phyloP scores from a whole-genome alignment of 2,113 vertebrate species.

The Hydropotes inermis region DNA sequence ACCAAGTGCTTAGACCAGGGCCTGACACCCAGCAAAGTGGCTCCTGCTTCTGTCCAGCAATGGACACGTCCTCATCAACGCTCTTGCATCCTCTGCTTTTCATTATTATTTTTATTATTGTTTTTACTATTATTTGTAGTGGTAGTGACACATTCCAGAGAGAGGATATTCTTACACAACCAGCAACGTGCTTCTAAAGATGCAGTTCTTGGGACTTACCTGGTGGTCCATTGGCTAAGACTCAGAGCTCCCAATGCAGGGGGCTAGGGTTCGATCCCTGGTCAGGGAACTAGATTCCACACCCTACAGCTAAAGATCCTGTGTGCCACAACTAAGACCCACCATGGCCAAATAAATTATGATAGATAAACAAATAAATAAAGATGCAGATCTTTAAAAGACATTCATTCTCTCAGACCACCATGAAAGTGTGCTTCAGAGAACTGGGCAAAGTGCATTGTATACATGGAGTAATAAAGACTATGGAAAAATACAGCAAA shows the following conservation, averaged over 20 bases:
- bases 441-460: too few relatives aligned
- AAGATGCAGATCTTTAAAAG: neutral
- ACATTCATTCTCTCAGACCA: neutral
- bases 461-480: neutral
- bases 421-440: neutral
- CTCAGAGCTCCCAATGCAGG: neutral
- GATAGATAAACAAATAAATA: neutral
- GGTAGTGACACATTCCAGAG: neutral
- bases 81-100: neutral
- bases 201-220: neutral
- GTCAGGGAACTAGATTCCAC: neutral
- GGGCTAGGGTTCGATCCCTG: neutral
- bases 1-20: neutral
- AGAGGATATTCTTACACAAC: neutral
- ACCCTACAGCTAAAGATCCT: neutral
- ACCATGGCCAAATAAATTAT: neutral
- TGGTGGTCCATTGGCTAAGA: neutral
- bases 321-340: neutral
- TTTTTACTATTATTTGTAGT: neutral
- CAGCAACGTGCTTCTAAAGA: neutral
- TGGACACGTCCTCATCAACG: accelerated
- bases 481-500: neutral
- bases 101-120: neutral
- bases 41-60: neutral
- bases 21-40: neutral